Evolutionary conservation across 1,140 invertebrate species (phyloP).

Genomic region (Brachionus manjavacas): DNA sequence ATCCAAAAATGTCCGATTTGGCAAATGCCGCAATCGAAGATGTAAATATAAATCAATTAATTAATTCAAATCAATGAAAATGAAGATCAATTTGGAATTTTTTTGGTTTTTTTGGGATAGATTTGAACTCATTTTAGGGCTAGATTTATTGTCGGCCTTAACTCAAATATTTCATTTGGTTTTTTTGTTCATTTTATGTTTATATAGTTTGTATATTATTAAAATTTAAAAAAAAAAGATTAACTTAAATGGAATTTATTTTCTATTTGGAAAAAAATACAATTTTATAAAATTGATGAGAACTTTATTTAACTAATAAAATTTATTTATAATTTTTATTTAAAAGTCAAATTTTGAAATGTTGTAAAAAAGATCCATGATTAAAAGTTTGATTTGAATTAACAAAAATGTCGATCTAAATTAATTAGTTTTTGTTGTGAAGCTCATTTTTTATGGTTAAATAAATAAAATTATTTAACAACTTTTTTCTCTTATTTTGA

Average conservation of each 20-base stretch:
- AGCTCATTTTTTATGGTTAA: no score
- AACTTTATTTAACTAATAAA: slow-evolving; percentile 8
- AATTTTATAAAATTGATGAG: background rate
- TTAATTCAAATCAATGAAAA: slow-evolving; percentile 35
- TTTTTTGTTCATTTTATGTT: slow-evolving; percentile 16
- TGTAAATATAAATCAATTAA: slow-evolving; percentile 39
- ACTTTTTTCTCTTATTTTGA: no score
- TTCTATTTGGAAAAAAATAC: background rate
- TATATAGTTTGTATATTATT: slow-evolving; percentile 5
- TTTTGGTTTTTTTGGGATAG: background rate
- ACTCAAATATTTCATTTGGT: background rate
- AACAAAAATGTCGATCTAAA: no score
- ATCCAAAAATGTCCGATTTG: slow-evolving; percentile 84
- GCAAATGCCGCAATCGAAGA: slow-evolving; percentile 67
- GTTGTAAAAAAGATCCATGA: background rate
- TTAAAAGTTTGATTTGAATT: no score
- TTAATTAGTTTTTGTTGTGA: no score
- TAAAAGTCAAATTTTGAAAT: no score
- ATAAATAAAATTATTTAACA: no score
- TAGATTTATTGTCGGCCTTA: background rate
- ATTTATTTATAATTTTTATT: background rate
- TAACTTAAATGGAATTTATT: background rate
- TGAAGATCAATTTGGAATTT: background rate
- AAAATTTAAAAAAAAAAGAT: background rate
- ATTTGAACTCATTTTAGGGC: slow-evolving; percentile 1